Conservation (phyloP, 2,113 vertebrate species). For the Sceloporus undulatus region DNA sequence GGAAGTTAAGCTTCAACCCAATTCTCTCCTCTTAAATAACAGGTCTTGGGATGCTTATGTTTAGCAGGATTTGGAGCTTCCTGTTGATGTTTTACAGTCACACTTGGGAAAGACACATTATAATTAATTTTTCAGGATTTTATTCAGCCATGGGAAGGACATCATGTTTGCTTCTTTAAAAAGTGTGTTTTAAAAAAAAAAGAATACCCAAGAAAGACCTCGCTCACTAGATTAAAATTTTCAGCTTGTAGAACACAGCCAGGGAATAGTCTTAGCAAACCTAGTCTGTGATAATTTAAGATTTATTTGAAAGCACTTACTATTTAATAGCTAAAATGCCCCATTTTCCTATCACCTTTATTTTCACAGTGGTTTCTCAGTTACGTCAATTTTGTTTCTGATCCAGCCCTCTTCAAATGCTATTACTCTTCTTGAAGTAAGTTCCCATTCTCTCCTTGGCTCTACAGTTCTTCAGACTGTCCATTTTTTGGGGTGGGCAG, state of each 20-base stretch:
- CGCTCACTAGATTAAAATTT: neutral
- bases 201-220: neutral
- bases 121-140: neutral
- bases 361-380: neutral
- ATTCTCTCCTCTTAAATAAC: no score
- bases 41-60: no score
- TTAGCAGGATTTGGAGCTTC: neutral
- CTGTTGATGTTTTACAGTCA: neutral
- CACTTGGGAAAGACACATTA: neutral
- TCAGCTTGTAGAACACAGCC: neutral
- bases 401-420: constrained; percentile 32
- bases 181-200: neutral
- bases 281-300: neutral
- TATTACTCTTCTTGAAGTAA: constrained; percentile 8
- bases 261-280: neutral
- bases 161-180: neutral
- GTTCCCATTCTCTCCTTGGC: neutral
- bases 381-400: constrained; percentile 46
- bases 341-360: constrained; percentile 17
- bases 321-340: constrained; percentile 23
- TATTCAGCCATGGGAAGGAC: neutral
- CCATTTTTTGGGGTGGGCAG: constrained; percentile 21
- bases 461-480: constrained; percentile 20
- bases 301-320: neutral
- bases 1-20: no score